These are phyloP conservation scores for Hyposoter didymator DNA, from an alignment of 2,888 invertebrate species.

Conservation along the genomic window DNA sequence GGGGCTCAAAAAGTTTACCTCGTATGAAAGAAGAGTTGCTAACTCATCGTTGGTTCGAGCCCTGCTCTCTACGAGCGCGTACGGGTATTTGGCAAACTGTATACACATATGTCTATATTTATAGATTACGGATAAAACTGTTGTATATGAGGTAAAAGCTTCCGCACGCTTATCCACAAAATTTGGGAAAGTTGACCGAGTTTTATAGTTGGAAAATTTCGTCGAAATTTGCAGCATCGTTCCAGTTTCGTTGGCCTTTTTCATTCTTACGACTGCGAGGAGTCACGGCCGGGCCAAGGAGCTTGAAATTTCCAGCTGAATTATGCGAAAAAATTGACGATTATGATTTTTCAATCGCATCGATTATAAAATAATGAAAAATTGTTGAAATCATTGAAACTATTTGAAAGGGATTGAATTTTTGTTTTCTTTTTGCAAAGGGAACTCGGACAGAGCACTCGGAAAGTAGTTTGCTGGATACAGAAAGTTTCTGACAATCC, in stretches of 20 bases:
- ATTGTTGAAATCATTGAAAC: neutral
- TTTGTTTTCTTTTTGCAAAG: neutral
- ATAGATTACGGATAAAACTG: conserved; percentile 36
- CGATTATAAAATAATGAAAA: neutral
- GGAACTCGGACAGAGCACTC: neutral
- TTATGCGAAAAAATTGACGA: neutral
- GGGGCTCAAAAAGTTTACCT: conserved; percentile 57
- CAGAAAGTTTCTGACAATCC: conserved; percentile 27
- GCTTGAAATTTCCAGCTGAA: neutral
- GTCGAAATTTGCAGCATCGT: conserved; percentile 6
- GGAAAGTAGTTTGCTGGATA: neutral
- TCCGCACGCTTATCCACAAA: conserved; percentile 40
- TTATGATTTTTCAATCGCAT: neutral
- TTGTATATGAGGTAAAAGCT: conserved; percentile 47
- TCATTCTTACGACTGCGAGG: neutral
- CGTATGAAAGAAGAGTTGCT: conserved; percentile 60
- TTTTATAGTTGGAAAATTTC: conserved; percentile 18
- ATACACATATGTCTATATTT: conserved; percentile 9
- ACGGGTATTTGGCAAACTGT: conserved; percentile 12
- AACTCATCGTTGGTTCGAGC: conserved; percentile 53
- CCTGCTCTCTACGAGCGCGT: conserved; percentile 24
- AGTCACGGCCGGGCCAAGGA: neutral
- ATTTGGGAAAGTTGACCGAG: conserved; percentile 48
- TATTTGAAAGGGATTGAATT: neutral
- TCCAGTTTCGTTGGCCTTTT: neutral